Percentiles rank a stretch among this genome's conserved stretches.
phyloP scores from a whole-genome alignment of 2,113 vertebrate species.

The Origma solitaria region DNA sequence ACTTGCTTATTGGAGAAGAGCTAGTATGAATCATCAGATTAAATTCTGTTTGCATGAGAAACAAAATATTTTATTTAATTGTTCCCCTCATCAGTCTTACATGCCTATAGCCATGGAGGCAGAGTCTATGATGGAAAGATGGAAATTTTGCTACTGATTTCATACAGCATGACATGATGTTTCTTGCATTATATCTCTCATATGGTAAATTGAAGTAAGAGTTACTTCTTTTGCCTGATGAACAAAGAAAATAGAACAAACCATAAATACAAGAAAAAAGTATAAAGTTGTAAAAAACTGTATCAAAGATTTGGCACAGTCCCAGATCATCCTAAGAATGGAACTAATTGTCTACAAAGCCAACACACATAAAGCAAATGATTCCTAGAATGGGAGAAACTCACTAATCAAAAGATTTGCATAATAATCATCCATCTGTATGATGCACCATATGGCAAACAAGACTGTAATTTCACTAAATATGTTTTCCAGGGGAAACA shows the following conservation, averaged over 20 bases:
- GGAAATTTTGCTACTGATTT: not conserved
- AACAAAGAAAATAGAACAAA: slow-evolving; percentile 37
- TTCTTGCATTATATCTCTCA: not conserved
- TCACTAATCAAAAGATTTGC: slow-evolving; percentile 61
- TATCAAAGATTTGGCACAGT: slow-evolving; percentile 29
- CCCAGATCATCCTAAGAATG: slow-evolving; percentile 28
- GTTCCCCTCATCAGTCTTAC: not conserved
- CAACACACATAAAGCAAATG: slow-evolving; percentile 37
- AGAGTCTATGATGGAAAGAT: not conserved
- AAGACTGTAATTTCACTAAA: slow-evolving; percentile 49
- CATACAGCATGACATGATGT: not conserved
- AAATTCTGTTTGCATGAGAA: not conserved
- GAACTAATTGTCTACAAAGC: not conserved
- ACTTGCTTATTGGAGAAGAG: not conserved
- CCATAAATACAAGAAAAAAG: not conserved
- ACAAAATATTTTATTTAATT: not conserved
- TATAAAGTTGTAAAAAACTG: not conserved
- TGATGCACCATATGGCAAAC: slow-evolving; percentile 48
- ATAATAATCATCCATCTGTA: slow-evolving; percentile 46
- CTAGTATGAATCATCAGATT: not conserved
- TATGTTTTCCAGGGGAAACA: slow-evolving; percentile 59
- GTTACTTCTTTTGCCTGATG: slow-evolving; percentile 38
- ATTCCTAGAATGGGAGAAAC: slow-evolving; percentile 53
- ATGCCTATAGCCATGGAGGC: not conserved
- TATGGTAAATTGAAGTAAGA: slow-evolving; percentile 14